These are phyloP conservation scores for Melospiza georgiana DNA, from an alignment of 2,113 vertebrate genomes.

Conservation along the genomic window DNA sequence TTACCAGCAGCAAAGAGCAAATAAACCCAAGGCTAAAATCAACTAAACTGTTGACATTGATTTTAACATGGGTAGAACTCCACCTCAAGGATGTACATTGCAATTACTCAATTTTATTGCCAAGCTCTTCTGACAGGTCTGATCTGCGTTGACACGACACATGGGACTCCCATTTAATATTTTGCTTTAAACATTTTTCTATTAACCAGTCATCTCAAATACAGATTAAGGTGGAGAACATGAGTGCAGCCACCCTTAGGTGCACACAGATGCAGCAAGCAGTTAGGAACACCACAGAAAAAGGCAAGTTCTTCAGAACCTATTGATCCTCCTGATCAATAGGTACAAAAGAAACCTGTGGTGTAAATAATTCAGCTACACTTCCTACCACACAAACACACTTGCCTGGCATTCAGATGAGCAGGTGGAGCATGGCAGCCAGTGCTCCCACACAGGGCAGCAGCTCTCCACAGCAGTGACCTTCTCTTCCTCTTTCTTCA, in stretches of 20 bases:
- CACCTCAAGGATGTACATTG: not conserved
- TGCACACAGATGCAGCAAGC: rapidly evolving
- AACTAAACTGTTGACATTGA: not conserved
- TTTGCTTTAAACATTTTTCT: not conserved
- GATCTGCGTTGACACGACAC: not conserved
- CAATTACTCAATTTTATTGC: not conserved
- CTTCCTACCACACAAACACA: not conserved
- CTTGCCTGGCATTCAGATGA: not conserved
- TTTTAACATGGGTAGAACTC: not conserved
- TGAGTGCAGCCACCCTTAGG: not conserved
- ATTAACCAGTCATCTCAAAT: not conserved
- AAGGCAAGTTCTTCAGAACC: not conserved
- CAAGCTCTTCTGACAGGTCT: not conserved
- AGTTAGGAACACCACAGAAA: not conserved
- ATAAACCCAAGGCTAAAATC: conserved; percentile 7
- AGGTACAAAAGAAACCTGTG: not conserved
- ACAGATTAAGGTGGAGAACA: not conserved
- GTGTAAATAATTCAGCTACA: not conserved
- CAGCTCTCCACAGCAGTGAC: not conserved
- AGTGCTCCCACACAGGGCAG: not conserved
- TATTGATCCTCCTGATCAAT: not conserved
- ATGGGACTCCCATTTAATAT: not conserved
- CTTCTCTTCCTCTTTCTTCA: not conserved
- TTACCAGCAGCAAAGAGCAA: conserved; percentile 28
- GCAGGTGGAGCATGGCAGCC: not conserved